Percentiles rank a stretch among this genome's conserved stretches.
These are phyloP conservation scores for Gambusia yucatana DNA, from an alignment of 2,797 vertebrate genomes.

Conservation along the genomic window DNA sequence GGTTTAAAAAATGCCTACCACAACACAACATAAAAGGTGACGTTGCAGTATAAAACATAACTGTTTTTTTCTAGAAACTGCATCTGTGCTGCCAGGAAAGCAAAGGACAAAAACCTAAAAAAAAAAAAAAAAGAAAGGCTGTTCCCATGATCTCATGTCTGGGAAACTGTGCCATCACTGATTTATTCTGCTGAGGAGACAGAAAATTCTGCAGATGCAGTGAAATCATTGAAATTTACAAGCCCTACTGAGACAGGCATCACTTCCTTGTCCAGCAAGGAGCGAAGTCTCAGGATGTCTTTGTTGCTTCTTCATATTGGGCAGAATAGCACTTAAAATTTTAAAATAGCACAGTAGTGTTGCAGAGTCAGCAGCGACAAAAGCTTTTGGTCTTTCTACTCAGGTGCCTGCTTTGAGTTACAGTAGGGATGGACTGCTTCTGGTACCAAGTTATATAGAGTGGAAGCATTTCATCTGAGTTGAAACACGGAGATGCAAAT, in stretches of 20 bases:
- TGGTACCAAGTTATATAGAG: not conserved
- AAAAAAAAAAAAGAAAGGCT: not conserved
- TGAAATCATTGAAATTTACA: constrained; percentile 26
- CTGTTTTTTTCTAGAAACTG: not conserved
- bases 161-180: constrained; percentile 7
- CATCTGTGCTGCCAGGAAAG: constrained; percentile 14
- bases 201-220: constrained; percentile 11
- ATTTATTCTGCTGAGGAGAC: constrained; percentile 28
- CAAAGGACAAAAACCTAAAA: constrained; percentile 29
- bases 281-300: not conserved
- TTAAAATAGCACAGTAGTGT: not conserved
- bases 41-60: constrained; percentile 44
- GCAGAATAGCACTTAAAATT: not conserved
- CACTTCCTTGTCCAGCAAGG: not conserved
- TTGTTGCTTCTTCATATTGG: constrained; percentile 5
- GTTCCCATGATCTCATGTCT: constrained; percentile 21
- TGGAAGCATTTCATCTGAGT: not conserved
- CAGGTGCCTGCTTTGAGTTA: not conserved
- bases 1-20: constrained; percentile 24
- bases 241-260: not conserved
- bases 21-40: no score
- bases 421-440: not conserved
- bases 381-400: not conserved
- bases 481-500: not conserved
- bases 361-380: not conserved